Base-by-base conservation (phyloP, 1,140 invertebrate genomes). In the Teleopsis dalmanni region DNA sequence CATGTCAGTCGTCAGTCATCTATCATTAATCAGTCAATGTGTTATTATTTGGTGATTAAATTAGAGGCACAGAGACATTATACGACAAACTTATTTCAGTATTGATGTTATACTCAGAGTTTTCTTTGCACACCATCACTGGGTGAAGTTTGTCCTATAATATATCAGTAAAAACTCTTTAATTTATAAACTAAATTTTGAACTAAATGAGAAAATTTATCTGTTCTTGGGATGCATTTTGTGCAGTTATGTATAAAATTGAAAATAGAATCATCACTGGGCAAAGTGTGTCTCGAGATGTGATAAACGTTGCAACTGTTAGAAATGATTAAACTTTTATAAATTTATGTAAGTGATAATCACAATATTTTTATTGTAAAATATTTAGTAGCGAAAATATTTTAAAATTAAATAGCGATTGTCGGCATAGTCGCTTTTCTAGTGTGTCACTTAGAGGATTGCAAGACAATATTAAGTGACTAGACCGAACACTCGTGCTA, bases 401-500 rank as follows among this genome's bases (percentile, higher is more conserved):
- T 68, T 68, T 68, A 68, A 65, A 68, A 68, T 68, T 68, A 60
- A 68, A 68, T 60, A 62, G 65, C 65, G 65, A 68, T 56, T 68
- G 65, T 68, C 62, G 65, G 62, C 54, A 57, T 68, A 55, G 65
- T 68, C 59, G 37, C 65, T 67, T 59, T 56, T 54, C 25, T 53
- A 9, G 35, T 49, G 25, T 13, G 25, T n/a, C n/a, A n/a, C n/a
- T n/a, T n/a, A n/a, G n/a, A n/a, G n/a, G 34, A 36, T 23, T n/a
- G 36, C 3, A 13, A 22, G 26, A 35, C 36, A 41, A 50, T 44
- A 41, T 37, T 23, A 63, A 63, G 65, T 68, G 65, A 68, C 65
- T 68, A 68, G 65, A 68, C 65, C 65, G 65, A 68, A 68, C 65
- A 68, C 65, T 68, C 65, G 65, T 67, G 64, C 65, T 68, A 67